Evolutionary conservation across 2,888 invertebrate species (phyloP), one percentile per base, ranked within the genome.

Genomic region (Meandrusa payeni): DNA sequence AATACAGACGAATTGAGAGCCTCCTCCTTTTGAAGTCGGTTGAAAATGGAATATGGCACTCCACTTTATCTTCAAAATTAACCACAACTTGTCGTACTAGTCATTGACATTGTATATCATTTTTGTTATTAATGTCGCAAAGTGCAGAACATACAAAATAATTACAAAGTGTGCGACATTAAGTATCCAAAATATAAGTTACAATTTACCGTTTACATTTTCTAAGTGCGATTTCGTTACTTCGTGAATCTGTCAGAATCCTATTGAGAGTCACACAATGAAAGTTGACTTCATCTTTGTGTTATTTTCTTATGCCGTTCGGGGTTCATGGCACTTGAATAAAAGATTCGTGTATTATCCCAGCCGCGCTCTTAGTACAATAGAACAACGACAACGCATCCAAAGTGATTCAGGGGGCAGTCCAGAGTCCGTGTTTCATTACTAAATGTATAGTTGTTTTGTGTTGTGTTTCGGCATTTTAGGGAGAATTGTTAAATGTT

Each of bases 321-420:
- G 66, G 72, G 69, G 77, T 64, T 73, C 73, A 69, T 66, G 64
- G 76, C 76, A 81, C 78, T 81, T 85, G 85, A 83, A 86, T 85
- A 86, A 86, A 85, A 85, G 80, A 85, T 85, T 79, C 75, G 75
- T 74, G 74, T 78, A 80, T 82, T 79, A 81, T 81, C 70, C 76
- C 69, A 55, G 61, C 59, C 74, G 65, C 62, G 61, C 60, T 58
- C 58, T 47, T 63, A 65, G 61, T 57, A 87, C 83, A 87, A 85
- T 83, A 48, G 76, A 62, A 62, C 63, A 61, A 61, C 75, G 76
- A 75, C 78, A 73, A 78, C 77, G 73, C 75, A 79, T 66, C 71
- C 69, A 66, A 69, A 71, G 72, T 76, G 76, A 76, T 77, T 70
- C 77, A 68, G 74, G 65, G 69, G 73, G 70, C 61, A 56, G 65